Percentiles rank a stretch among this genome's conserved stretches.
These are phyloP conservation scores for Eira barbara DNA, from an alignment of 2,113 vertebrate genomes.

Conservation along the genomic window DNA sequence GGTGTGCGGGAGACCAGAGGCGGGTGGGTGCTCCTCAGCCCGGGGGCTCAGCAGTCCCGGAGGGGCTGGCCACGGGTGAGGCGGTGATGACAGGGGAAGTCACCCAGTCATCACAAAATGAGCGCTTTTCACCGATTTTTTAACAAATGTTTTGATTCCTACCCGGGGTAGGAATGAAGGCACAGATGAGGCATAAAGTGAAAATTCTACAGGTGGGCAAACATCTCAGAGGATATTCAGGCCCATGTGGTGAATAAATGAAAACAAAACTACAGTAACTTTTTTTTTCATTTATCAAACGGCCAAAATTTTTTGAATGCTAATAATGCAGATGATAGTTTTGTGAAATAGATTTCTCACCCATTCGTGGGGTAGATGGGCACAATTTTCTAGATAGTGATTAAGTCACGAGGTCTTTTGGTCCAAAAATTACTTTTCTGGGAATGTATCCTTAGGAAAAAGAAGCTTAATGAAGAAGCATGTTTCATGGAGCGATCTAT, in stretches of 20 bases:
- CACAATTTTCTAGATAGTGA: not conserved
- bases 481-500: not conserved
- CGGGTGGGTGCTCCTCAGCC: accelerated
- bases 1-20: not conserved
- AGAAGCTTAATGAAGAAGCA: not conserved
- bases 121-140: not conserved
- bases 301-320: not conserved
- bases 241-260: not conserved
- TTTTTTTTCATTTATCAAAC: not conserved
- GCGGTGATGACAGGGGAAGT: not conserved
- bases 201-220: not conserved
- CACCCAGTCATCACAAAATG: not conserved
- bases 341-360: not conserved
- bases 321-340: not conserved
- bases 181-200: not conserved
- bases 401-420: not conserved
- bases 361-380: accelerated
- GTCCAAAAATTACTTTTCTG: not conserved
- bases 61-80: not conserved
- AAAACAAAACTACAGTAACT: not conserved
- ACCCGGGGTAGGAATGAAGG: not conserved
- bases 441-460: not conserved
- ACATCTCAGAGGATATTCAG: not conserved
- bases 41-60: not conserved
- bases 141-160: not conserved